These are phyloP conservation scores for Coptodon rendalli DNA, from an alignment of 2,113 vertebrate species.

Conservation along the genomic window DNA sequence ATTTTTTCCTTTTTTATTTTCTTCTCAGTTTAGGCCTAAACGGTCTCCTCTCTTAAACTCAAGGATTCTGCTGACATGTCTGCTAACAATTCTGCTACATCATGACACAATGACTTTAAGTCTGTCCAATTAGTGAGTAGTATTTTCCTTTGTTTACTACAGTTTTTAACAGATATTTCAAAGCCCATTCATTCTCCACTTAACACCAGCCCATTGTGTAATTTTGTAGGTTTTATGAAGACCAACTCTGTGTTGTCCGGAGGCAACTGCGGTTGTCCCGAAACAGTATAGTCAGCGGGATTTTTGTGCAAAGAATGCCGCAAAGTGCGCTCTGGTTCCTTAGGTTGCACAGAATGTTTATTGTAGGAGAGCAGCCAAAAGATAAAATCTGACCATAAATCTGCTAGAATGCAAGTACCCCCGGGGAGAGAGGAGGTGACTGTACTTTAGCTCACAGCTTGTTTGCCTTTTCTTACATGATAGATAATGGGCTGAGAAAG, in stretches of 20 bases:
- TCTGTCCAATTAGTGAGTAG: background rate
- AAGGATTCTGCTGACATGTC: background rate
- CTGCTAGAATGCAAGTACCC: slow-evolving; percentile 1
- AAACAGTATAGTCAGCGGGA: slow-evolving; percentile 18
- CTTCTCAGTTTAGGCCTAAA: background rate
- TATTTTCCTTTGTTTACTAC: background rate
- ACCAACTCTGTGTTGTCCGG: slow-evolving; percentile 42
- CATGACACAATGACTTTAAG: background rate
- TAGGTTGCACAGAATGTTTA: background rate
- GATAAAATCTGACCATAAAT: slow-evolving; percentile 28
- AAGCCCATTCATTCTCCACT: background rate
- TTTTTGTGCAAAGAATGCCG: slow-evolving; percentile 17
- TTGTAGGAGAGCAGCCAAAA: slow-evolving; percentile 13
- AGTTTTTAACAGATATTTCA: background rate
- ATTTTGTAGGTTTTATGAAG: slow-evolving; percentile 53
- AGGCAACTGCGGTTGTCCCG: slow-evolving; percentile 16
- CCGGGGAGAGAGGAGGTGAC: background rate
- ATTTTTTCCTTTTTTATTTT: background rate
- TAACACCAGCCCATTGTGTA: slow-evolving; percentile 25
- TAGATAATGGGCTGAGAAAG: slow-evolving; percentile 14
- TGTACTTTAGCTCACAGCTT: background rate
- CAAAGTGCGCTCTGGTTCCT: slow-evolving; percentile 1
- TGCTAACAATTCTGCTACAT: background rate
- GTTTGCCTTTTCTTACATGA: slow-evolving; percentile 6
- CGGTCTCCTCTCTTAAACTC: background rate